Evolutionary conservation across 2,797 vertebrate species (phyloP), one percentile per base, ranked within the genome.

Genomic region (Phoebastria nigripes): DNA sequence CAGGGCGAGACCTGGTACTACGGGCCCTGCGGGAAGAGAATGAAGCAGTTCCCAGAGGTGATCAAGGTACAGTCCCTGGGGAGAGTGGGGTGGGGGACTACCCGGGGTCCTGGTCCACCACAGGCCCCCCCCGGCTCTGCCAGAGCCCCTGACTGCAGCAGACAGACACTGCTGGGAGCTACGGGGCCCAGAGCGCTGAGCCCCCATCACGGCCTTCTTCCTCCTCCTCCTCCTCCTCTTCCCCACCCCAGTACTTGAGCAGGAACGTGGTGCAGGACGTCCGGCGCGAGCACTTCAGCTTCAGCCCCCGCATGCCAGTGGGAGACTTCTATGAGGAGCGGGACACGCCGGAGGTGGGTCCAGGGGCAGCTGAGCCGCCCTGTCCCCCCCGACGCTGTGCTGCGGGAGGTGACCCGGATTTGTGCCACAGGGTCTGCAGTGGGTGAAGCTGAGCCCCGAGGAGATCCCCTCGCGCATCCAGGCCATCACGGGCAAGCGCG

Each of bases 1-100:
- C 99, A 99, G 95, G 99, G 99, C 0, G 99, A 99, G 97, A 99
- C 99, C 7, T 99, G 99, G 99, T 99, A 99, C 98, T 99, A 99
- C 39, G 99, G 99, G 14, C 99, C 99, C 21, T 99, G 99, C 88
- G 99, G 99, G 59, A 98, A 99, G 95, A 98, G 99, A 96, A 99
- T 99, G 99, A 99, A 99, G 95, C 99, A 99, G 89, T 99, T 99
- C 95, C 99, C 99, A 0, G 99, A 99, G 98, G 99, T 99, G 93
- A 98, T 99, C 91, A 99, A 99, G 99, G 99, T 99, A 97, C 74
- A 1, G 15, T 4, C 19, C 15, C 17, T 0, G 10, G 14, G 42
- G 25, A 6, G 31, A 4, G n/a, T 0, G 2, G 39, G n/a, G 4
- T 5, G 44, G 58, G 25, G 37, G 39, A 3, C 4, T 2, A 9